These are phyloP conservation scores for Brachylomia viminalis DNA, from an alignment of 2,888 invertebrate species.

Conservation along the genomic window DNA sequence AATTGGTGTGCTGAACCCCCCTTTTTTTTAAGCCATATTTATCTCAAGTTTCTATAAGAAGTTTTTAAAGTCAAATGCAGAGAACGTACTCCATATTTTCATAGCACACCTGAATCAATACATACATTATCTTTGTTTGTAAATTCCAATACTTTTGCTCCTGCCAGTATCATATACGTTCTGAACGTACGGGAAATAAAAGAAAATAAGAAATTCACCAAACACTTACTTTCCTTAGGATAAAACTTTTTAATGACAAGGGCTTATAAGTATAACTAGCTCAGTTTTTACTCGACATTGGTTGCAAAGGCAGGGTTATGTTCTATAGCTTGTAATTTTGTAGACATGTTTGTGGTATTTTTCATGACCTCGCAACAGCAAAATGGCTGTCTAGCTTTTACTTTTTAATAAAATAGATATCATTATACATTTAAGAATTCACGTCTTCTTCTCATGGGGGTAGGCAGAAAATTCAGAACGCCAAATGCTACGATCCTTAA, in stretches of 20 bases:
- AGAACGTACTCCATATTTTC: background rate
- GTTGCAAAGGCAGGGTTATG: background rate
- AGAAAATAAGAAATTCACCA: background rate
- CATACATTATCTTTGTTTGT: constrained; percentile 12
- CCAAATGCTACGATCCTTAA: too few relatives aligned
- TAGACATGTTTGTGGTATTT: background rate
- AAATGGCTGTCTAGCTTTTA: background rate
- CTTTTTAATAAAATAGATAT: background rate
- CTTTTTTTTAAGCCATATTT: background rate
- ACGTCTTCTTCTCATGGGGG: too few relatives aligned
- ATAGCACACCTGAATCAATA: constrained; percentile 1
- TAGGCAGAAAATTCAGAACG: background rate
- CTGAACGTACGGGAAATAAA: background rate
- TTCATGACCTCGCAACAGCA: background rate
- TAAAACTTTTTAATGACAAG: constrained; percentile 16
- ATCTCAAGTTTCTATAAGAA: background rate
- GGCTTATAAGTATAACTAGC: background rate
- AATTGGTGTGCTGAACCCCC: too few relatives aligned
- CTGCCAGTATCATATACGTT: constrained; percentile 6
- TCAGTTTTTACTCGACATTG: background rate
- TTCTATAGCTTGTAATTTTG: background rate
- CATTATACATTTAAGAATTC: background rate
- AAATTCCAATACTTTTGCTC: constrained; percentile 9
- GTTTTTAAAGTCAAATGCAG: constrained; percentile 3
- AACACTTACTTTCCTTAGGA: background rate